A percentile compares a stretch with the other conserved stretches of the same genome.
These are phyloP conservation scores for Myotis lucifugus DNA, from an alignment of 2,113 vertebrate species.

Conservation along the genomic window DNA sequence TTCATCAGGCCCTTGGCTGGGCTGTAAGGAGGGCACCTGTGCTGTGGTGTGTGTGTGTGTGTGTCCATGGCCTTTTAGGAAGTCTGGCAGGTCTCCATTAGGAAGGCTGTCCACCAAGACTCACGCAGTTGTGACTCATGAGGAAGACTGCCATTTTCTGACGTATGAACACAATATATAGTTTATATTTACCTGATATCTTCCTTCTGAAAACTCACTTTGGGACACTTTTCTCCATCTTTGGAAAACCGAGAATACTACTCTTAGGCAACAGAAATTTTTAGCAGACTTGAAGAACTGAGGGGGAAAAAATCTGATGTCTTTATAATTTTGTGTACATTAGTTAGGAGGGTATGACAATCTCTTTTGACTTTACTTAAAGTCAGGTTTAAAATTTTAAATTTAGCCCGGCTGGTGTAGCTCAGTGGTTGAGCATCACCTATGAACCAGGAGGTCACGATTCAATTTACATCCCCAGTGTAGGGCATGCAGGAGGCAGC, in stretches of 20 bases:
- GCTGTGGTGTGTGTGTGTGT: neutral
- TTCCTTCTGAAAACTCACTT: slow-evolving; percentile 11
- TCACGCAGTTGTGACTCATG: slow-evolving; percentile 53
- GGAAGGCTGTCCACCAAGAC: neutral
- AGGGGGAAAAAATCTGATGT: neutral
- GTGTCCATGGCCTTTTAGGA: neutral
- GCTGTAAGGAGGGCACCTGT: neutral
- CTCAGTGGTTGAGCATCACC: no score
- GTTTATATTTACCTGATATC: neutral
- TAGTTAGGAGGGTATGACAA: neutral
- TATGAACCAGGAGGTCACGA: no score
- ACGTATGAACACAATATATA: neutral
- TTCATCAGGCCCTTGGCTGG: neutral
- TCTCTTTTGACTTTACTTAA: neutral
- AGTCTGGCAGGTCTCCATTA: neutral
- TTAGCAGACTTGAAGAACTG: neutral
- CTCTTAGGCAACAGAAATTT: neutral
- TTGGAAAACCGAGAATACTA: neutral
- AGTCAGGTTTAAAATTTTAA: neutral
- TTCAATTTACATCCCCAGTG: no score
- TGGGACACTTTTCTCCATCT: neutral
- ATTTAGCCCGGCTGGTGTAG: neutral
- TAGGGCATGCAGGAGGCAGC: no score
- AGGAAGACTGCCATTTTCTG: slow-evolving; percentile 40
- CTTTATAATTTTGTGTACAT: neutral